phyloP scores from a whole-genome alignment of 2,797 vertebrate genomes.

The Rhynchotus rufescens region DNA sequence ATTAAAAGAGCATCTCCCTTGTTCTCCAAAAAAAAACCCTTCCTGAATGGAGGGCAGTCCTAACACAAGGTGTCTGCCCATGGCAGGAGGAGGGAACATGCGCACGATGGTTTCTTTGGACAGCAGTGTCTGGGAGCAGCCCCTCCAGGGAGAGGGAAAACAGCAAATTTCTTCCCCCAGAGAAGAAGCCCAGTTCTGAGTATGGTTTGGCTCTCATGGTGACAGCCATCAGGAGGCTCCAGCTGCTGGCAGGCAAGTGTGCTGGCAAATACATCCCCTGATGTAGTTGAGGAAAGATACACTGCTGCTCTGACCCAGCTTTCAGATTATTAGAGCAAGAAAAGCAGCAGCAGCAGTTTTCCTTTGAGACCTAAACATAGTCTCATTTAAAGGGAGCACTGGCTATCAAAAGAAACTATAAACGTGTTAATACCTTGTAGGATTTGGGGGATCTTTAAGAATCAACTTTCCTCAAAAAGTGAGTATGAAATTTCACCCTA shows the following conservation, averaged over 20 bases:
- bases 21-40: background rate
- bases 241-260: background rate
- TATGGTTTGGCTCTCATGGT: background rate
- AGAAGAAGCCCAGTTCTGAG: background rate
- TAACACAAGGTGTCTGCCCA: background rate
- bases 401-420: background rate
- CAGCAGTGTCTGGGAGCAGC: background rate
- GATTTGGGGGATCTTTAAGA: background rate
- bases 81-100: rapidly evolving
- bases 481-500: background rate
- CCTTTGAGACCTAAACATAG: background rate
- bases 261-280: constrained; percentile 1
- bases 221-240: background rate
- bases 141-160: background rate
- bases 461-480: background rate
- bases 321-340: background rate
- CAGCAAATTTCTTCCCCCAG: background rate
- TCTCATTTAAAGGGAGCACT: background rate
- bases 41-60: background rate
- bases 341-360: background rate
- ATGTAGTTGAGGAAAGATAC: background rate
- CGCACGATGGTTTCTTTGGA: rapidly evolving
- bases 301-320: background rate
- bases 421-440: background rate
- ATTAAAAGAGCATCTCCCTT: background rate